Percentiles rank a stretch among this genome's conserved stretches.
These are phyloP conservation scores for Lamellibrachia satsuma DNA, from an alignment of 2,888 invertebrate species.

Conservation along the genomic window DNA sequence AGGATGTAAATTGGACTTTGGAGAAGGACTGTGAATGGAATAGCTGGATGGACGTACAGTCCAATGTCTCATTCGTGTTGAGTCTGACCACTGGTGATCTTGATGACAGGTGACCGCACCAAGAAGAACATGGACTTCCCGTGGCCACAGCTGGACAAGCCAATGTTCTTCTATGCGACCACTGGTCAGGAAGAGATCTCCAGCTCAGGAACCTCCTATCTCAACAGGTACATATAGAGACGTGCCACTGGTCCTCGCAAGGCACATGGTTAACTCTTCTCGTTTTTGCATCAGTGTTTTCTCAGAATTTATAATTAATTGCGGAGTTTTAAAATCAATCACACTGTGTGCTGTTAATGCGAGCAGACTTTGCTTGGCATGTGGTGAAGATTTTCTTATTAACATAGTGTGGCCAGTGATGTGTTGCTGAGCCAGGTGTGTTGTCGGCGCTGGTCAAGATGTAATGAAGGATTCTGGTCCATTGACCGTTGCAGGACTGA, in stretches of 20 bases:
- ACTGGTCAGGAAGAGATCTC: slow-evolving; percentile 97
- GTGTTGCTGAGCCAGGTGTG: not conserved
- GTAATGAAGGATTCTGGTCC: not conserved
- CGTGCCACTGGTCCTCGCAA: not conserved
- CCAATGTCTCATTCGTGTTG: not conserved
- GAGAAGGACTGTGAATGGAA: not conserved
- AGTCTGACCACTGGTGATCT: slow-evolving; percentile 26
- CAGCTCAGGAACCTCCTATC: slow-evolving; percentile 96
- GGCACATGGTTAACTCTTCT: not conserved
- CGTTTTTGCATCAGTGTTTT: not conserved
- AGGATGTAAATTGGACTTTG: too few relatives aligned
- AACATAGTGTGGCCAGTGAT: too few relatives aligned
- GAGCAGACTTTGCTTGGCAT: not conserved
- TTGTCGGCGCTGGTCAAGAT: not conserved
- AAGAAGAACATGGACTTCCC: slow-evolving; percentile 90
- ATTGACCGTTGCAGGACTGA: slow-evolving; percentile 77
- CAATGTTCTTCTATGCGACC: slow-evolving; percentile 99
- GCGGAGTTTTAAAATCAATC: not conserved
- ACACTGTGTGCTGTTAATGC: not conserved
- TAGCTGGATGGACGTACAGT: not conserved
- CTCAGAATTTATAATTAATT: not conserved
- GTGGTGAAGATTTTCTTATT: too few relatives aligned
- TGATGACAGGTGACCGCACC: slow-evolving; percentile 80
- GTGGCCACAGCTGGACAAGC: slow-evolving; percentile 92
- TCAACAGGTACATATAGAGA: slow-evolving; percentile 74